Percentiles rank a stretch among this genome's conserved stretches.
Evolutionary conservation across 2,113 vertebrate genomes (phyloP).

Genomic region (Mola mola): DNA sequence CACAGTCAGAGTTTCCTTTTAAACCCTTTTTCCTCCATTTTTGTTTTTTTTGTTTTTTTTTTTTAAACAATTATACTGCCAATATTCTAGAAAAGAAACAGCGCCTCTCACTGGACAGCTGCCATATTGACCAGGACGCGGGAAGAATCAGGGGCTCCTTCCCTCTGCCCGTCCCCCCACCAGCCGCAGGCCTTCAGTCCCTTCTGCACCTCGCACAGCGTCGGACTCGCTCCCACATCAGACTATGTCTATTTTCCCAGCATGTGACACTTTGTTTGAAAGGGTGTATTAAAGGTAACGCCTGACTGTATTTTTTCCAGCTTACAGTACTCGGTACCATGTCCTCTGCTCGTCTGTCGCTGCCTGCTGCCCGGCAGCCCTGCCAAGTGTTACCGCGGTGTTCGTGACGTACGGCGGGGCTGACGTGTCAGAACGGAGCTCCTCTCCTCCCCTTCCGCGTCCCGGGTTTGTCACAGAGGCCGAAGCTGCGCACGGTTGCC

Average conservation of each 20-base stretch:
- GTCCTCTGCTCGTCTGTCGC: too few species aligned
- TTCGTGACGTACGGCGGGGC: too few species aligned
- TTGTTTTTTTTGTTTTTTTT: constrained; percentile 13
- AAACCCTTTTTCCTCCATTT: constrained; percentile 19
- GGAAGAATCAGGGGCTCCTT: constrained; percentile 34
- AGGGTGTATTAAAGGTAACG: too few species aligned
- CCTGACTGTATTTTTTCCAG: too few species aligned
- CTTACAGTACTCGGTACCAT: too few species aligned
- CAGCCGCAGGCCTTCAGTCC: constrained; percentile 13
- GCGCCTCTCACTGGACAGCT: constrained; percentile 51
- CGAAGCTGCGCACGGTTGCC: constrained; percentile 6
- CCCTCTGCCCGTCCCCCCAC: neutral
- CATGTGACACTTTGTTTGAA: too few species aligned
- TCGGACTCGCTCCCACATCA: constrained; percentile 6
- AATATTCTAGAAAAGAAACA: constrained; percentile 43
- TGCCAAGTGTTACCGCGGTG: too few species aligned
- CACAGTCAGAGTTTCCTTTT: constrained; percentile 56
- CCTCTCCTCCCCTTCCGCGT: constrained; percentile 6
- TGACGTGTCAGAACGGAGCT: neutral
- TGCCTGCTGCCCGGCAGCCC: too few species aligned
- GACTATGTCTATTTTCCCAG: too few species aligned
- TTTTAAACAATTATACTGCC: constrained; percentile 66
- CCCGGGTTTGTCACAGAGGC: constrained; percentile 29
- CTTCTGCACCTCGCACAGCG: constrained; percentile 40
- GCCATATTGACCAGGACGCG: constrained; percentile 48